Evolutionary conservation across 2,113 vertebrate genomes (phyloP), one percentile per base, ranked within the genome.

Genomic region (Tylochromis polylepis): DNA sequence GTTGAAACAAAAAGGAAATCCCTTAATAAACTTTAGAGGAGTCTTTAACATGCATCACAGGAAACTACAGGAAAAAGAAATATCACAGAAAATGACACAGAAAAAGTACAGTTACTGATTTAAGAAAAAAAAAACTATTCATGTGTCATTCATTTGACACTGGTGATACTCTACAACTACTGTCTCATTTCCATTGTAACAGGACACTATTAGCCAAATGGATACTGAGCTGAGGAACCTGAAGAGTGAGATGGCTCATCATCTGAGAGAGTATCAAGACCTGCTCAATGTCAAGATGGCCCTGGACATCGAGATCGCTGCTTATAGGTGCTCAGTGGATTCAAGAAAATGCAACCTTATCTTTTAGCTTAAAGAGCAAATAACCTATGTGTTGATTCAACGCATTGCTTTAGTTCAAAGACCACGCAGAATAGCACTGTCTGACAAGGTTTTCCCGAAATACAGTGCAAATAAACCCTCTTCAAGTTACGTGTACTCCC

Each of bases 221-320:
- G 97, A 98, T 72, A 95, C 95, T 14, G 98, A 98, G 24, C 95
- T 98, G 91, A 96, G 97, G 85, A 97, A 95, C 92, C 97, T 97
- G 70, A 99, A 98, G 94, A 96, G 94, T 0, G 97, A 99, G 95
- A 98, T 98, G 97, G 97, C 97, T 5, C 97, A 95, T 80, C 97
- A 99, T 90, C 96, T 98, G 92, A 96, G 97, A 84, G 97, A 99
- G 81, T 98, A 99, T 91, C 98, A 99, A 91, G 98, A 99, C 82
- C 95, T 99, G 85, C 97, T 99, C 81, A 98, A 98, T 0, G 97
- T 99, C 92, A 98, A 99, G 95, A 99, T 99, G 98, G 98, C 97
- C 2, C 96, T 99, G 89, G 98, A 98, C 91, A 98, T 99, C 0
- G 98, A 99, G 94, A 99, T 98, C 72, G 97, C 98, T 43, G 97